Percentiles rank a stretch among this genome's conserved stretches.
Conservation (phyloP, 2,113 vertebrate species). For the Myrmecobius fasciatus region DNA sequence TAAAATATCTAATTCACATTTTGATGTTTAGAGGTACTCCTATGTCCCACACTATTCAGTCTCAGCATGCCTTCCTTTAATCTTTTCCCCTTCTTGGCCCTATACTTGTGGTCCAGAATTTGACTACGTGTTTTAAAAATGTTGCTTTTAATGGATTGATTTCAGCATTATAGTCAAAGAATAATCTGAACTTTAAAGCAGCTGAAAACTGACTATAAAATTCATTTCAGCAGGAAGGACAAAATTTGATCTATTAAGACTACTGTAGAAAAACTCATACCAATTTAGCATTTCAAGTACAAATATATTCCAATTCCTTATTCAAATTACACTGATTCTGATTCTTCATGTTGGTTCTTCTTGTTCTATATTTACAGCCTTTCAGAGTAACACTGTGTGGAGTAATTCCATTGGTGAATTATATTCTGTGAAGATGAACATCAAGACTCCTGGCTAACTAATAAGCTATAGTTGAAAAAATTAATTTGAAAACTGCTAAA, state of each 20-base stretch:
- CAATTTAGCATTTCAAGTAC: background rate
- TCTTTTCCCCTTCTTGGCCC: background rate
- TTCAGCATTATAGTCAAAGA: background rate
- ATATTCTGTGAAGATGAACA: background rate
- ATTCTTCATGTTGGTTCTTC: background rate
- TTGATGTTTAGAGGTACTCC: background rate
- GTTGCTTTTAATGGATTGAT: background rate
- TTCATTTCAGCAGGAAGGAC: constrained; percentile 21
- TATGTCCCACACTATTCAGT: background rate
- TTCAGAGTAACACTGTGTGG: constrained; percentile 14
- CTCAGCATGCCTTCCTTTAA: background rate
- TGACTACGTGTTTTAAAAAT: background rate
- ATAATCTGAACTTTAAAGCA: background rate
- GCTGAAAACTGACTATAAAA: constrained; percentile 33
- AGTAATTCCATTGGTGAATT: constrained; percentile 37
- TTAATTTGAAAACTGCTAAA: constrained; percentile 25
- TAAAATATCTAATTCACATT: background rate
- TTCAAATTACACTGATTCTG: background rate
- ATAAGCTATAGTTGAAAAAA: constrained; percentile 20
- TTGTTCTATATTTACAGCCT: background rate
- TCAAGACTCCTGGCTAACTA: background rate
- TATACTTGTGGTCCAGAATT: background rate
- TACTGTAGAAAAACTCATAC: background rate
- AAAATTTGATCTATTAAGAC: constrained; percentile 26
- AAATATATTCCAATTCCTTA: background rate